These are phyloP conservation scores for Athalia circularis DNA, from an alignment of 2,888 invertebrate genomes.

Conservation along the genomic window DNA sequence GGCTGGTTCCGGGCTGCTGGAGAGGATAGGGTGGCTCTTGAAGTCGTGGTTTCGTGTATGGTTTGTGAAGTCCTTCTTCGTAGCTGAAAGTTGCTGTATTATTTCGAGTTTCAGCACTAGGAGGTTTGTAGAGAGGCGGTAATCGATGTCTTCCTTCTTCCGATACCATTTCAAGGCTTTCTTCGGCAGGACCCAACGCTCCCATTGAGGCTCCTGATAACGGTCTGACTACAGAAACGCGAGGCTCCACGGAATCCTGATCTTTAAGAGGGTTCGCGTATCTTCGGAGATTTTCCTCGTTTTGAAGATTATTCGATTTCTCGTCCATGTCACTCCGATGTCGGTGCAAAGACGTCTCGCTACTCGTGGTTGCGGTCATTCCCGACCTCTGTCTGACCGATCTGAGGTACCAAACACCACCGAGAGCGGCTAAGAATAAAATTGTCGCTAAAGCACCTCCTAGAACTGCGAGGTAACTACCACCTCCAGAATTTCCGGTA, in stretches of 20 bases:
- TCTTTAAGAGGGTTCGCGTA: conserved; percentile 88
- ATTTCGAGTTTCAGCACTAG: conserved; percentile 89
- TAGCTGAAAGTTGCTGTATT: conserved; percentile 81
- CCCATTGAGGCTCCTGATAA: conserved; percentile 74
- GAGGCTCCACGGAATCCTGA: conserved; percentile 76
- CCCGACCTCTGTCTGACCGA: conserved; percentile 64
- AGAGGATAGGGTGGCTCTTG: conserved; percentile 68
- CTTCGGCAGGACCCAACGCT: conserved; percentile 75
- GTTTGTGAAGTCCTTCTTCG: conserved; percentile 71
- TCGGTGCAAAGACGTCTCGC: conserved; percentile 72
- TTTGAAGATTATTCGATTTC: conserved; percentile 93
- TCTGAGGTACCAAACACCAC: conserved; percentile 68
- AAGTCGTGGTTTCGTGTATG: conserved; percentile 70
- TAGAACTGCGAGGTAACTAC: conserved; percentile 66
- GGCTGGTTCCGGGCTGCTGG: conserved; percentile 70
- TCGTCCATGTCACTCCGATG: conserved; percentile 84
- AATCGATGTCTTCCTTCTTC: conserved; percentile 76
- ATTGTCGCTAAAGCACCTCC: conserved; percentile 67
- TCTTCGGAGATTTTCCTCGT: conserved; percentile 91
- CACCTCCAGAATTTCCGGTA: conserved; percentile 53
- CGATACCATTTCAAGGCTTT: conserved; percentile 80
- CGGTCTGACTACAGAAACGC: conserved; percentile 75
- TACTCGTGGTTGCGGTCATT: conserved; percentile 70
- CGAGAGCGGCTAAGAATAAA: conserved; percentile 64
- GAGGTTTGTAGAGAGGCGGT: conserved; percentile 85